phyloP scores from a whole-genome alignment of 2,888 invertebrate genomes.

The Blera fallax region DNA sequence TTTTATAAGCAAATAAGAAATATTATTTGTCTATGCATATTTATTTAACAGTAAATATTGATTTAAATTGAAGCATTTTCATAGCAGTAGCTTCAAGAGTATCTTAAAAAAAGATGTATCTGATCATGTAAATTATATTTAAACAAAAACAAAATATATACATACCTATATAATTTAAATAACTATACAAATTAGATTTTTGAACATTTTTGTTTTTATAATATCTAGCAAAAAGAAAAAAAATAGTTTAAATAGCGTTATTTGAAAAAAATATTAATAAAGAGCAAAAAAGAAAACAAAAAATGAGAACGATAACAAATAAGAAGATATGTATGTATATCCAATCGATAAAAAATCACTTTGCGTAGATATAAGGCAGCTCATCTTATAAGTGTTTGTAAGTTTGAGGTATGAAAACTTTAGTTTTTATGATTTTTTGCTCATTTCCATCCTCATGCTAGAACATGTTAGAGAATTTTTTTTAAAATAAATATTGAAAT shows the following conservation, averaged over 20 bases:
- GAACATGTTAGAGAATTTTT: conserved; percentile 1
- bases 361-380: conserved; percentile 35
- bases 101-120: conserved; percentile 16
- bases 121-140: conserved; percentile 41
- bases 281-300: not conserved
- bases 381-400: conserved; percentile 13
- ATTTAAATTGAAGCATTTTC: conserved; percentile 30
- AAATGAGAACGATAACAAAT: not conserved
- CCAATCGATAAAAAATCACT: conserved; percentile 6
- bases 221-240: conserved; percentile 21
- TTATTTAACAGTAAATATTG: conserved; percentile 13
- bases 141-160: not conserved
- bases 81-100: conserved; percentile 3
- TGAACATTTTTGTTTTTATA: conserved; percentile 41
- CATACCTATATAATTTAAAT: conserved; percentile 21
- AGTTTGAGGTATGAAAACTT: not conserved
- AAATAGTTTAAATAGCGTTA: conserved; percentile 2
- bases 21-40: conserved; percentile 8
- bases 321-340: not conserved
- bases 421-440: conserved; percentile 11
- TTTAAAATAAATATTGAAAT: conserved; percentile 18
- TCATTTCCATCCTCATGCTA: not conserved
- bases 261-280: conserved; percentile 14
- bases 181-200: conserved; percentile 41
- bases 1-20: not conserved